Percentiles rank a stretch among this genome's conserved stretches.
phyloP scores from a whole-genome alignment of 2,888 invertebrate species.

The Candidula unifasciata region DNA sequence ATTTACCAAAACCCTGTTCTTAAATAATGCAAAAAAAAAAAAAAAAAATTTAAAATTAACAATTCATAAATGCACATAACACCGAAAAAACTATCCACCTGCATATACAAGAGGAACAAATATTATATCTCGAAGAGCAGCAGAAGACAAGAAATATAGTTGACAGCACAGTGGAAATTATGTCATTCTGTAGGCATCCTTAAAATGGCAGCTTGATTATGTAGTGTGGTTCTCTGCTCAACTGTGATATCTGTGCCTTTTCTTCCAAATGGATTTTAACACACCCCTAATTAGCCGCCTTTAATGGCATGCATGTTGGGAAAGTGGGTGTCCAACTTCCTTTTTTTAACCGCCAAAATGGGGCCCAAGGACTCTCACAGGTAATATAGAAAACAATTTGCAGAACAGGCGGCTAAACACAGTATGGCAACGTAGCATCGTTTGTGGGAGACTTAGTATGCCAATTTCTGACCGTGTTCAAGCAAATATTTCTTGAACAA shows the following conservation, averaged over 20 bases:
- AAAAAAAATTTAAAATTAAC: slow-evolving; percentile 15
- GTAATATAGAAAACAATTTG: slow-evolving; percentile 23
- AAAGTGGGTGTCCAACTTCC: too few species aligned
- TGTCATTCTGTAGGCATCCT: too few species aligned
- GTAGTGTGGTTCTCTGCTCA: too few species aligned
- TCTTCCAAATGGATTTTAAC: too few species aligned
- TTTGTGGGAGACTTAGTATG: too few species aligned
- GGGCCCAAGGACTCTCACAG: too few species aligned
- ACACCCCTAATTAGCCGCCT: too few species aligned
- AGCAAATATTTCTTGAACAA: neutral
- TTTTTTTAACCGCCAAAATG: too few species aligned
- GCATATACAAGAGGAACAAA: neutral
- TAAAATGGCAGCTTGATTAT: too few species aligned
- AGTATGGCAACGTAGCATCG: neutral
- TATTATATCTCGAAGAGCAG: neutral
- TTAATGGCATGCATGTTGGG: too few species aligned
- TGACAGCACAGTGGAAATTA: slow-evolving; percentile 35
- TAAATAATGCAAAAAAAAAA: slow-evolving; percentile 22
- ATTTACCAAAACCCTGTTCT: neutral
- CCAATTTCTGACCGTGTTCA: too few species aligned
- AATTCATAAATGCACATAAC: slow-evolving; percentile 39
- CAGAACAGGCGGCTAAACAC: slow-evolving; percentile 24
- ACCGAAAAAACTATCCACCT: neutral
- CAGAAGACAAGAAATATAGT: slow-evolving; percentile 26
- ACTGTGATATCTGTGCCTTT: too few species aligned